These are phyloP conservation scores for Podargus strigoides DNA, from an alignment of 2,797 vertebrate genomes.

Conservation along the genomic window DNA sequence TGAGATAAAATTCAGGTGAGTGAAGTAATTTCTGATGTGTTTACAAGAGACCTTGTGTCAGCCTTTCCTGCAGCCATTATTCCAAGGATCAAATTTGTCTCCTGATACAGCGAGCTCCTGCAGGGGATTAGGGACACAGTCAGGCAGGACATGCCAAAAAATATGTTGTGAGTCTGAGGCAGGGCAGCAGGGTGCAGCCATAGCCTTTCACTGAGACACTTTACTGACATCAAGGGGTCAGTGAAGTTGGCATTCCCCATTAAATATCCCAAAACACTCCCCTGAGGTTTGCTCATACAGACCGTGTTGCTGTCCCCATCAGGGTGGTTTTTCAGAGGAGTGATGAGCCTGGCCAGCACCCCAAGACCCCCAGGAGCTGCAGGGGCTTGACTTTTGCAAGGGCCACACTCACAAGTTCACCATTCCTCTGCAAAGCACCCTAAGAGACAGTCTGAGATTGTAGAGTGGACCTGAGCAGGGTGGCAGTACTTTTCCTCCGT, in stretches of 20 bases:
- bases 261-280: background rate
- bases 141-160: background rate
- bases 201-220: background rate
- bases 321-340: background rate
- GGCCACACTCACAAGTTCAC: accelerated
- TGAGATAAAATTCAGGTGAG: background rate
- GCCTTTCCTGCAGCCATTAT: background rate
- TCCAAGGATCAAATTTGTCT: background rate
- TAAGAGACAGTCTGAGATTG: background rate
- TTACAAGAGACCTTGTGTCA: background rate
- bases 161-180: accelerated
- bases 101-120: background rate
- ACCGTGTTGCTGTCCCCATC: background rate
- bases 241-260: background rate
- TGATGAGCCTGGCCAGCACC: background rate
- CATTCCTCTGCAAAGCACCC: accelerated
- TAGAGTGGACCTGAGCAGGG: background rate
- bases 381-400: background rate
- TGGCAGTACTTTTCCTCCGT: accelerated
- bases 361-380: background rate
- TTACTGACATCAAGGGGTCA: background rate
- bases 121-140: accelerated
- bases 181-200: background rate
- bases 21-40: background rate
- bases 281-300: accelerated